Percentiles rank a stretch among this genome's conserved stretches.
Evolutionary conservation across 2,113 vertebrate genomes (phyloP).

Genomic region (Tetraodon nigroviridis): DNA sequence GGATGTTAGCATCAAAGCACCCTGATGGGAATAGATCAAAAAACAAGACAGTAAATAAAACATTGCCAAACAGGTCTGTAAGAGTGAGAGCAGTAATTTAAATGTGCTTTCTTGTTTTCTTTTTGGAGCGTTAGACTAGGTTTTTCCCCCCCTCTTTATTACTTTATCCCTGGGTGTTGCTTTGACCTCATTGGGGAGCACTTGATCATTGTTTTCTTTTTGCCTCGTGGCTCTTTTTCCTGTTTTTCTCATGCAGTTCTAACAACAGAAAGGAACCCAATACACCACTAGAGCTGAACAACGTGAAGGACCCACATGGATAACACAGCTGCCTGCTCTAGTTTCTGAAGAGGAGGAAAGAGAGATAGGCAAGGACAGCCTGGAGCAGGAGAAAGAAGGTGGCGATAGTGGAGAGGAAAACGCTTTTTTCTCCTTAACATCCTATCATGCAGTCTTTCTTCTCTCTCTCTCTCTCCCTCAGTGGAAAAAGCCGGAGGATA

Average conservation of each 20-base stretch:
- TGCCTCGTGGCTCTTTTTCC: slow-evolving; percentile 1
- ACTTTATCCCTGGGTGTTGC: slow-evolving; percentile 40
- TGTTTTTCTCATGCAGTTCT: slow-evolving; percentile 22
- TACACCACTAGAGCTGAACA: slow-evolving; percentile 37
- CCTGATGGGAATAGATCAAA: slow-evolving; percentile 11
- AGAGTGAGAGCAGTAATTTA: background rate
- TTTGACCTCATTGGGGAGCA: slow-evolving; percentile 60
- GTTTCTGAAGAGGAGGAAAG: slow-evolving; percentile 26
- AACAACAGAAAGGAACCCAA: slow-evolving; percentile 50
- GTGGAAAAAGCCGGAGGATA: slow-evolving; percentile 62
- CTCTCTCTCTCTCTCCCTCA: slow-evolving; percentile 25
- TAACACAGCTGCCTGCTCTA: slow-evolving; percentile 43
- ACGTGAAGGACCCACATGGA: slow-evolving; percentile 48
- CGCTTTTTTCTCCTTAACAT: slow-evolving; percentile 20
- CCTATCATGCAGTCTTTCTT: slow-evolving; percentile 29
- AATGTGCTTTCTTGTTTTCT: background rate
- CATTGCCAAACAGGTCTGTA: slow-evolving; percentile 12
- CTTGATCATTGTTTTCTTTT: slow-evolving; percentile 40
- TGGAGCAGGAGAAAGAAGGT: slow-evolving; percentile 33
- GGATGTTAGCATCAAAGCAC: slow-evolving; percentile 13
- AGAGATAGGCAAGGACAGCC: slow-evolving; percentile 34
- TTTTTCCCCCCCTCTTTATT: slow-evolving; percentile 19
- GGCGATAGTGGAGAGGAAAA: slow-evolving; percentile 11
- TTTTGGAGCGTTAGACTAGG: slow-evolving; percentile 19
- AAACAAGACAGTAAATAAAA: background rate